phyloP scores from a whole-genome alignment of 2,797 vertebrate genomes.

The Synaphobranchus kaupii region DNA sequence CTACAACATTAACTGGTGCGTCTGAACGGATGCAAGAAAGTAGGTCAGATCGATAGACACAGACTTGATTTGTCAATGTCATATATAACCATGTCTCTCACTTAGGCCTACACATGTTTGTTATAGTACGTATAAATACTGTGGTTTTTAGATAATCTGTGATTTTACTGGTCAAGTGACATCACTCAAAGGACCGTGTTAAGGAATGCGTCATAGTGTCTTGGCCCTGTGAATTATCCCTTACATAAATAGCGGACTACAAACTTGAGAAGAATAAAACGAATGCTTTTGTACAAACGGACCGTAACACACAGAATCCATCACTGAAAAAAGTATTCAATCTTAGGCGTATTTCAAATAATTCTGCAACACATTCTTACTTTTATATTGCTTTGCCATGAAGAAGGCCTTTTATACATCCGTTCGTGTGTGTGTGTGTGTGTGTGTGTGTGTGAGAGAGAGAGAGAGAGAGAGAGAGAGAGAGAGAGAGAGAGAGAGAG shows the following conservation, averaged over 20 bases:
- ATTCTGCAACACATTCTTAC: too few relatives aligned
- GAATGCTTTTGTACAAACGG: too few relatives aligned
- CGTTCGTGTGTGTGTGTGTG: too few relatives aligned
- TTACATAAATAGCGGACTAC: not conserved
- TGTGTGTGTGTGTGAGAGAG: not conserved
- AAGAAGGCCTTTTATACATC: too few relatives aligned
- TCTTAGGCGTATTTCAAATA: too few relatives aligned
- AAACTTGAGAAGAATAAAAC: too few relatives aligned
- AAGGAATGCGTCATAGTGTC: not conserved
- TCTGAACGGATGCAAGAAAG: not conserved
- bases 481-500: constrained; percentile 20
- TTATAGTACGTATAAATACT: not conserved
- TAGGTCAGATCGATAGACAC: not conserved
- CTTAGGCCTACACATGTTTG: not conserved
- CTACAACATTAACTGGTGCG: not conserved
- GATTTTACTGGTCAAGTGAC: not conserved
- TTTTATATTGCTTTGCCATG: too few relatives aligned
- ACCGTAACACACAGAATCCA: too few relatives aligned
- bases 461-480: not conserved
- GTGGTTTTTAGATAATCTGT: too few relatives aligned
- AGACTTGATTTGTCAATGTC: not conserved
- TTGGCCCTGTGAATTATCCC: not conserved
- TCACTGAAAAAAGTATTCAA: too few relatives aligned
- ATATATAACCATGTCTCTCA: not conserved
- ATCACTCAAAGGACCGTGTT: not conserved